phyloP scores from a whole-genome alignment of 2,797 vertebrate genomes.

The Sarcophilus harrisii region DNA sequence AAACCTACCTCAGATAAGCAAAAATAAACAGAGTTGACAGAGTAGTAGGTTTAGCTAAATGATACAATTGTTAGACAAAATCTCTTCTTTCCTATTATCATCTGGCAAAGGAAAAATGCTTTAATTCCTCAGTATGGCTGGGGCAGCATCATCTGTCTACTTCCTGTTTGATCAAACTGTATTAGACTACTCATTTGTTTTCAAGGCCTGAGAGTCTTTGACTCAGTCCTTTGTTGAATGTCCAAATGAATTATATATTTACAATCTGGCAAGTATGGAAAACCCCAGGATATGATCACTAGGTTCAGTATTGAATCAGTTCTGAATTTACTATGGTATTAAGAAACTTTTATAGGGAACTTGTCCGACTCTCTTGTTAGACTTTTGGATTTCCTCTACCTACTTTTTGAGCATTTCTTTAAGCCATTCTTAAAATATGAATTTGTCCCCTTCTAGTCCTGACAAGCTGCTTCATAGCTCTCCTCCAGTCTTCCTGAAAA shows the following conservation, averaged over 20 bases:
- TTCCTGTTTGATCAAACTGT: neutral
- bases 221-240: neutral
- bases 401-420: conserved; percentile 4
- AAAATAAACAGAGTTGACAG: conserved; percentile 6
- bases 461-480: neutral
- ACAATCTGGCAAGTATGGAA: neutral
- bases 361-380: neutral
- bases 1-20: neutral
- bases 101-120: neutral
- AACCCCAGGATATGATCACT: neutral
- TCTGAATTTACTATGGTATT: neutral
- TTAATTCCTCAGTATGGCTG: neutral
- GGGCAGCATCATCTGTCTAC: neutral
- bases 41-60: neutral
- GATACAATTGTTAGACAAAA: neutral
- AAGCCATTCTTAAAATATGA: conserved; percentile 11
- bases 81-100: neutral
- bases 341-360: neutral
- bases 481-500: conserved; percentile 34
- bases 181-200: neutral
- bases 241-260: neutral
- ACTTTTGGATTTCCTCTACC: conserved; percentile 11
- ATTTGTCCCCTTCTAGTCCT: conserved; percentile 37
- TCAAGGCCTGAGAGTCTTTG: neutral
- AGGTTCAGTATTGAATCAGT: neutral